Evolutionary conservation across 2,113 vertebrate genomes (phyloP), one percentile per base, ranked within the genome.

Genomic region (Ellobius talpinus): DNA sequence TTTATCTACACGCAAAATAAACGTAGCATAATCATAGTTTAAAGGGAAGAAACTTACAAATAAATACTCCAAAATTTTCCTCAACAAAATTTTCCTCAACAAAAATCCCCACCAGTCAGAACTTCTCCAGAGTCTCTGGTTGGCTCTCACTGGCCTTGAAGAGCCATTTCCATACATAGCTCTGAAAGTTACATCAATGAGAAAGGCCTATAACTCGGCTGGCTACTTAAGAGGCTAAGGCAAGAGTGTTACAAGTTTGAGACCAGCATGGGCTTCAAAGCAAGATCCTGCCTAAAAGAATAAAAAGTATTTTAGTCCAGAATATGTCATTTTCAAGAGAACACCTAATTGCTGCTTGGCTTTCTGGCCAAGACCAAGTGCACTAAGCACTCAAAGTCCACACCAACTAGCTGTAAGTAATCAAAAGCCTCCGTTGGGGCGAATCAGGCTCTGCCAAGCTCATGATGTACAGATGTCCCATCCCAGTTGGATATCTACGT

Each of bases 1-100:
- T 73, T 63, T 81, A 72, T 65, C 58, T 90, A 65, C n/a, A 92
- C 19, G 24, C 61, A 39, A 91, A 90, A 39, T 47, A 81, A 93
- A 91, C 3, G 21, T 65, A 90, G 89, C 8, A 55, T 55, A 87
- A 87, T 29, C 85, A 74, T 70, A 72, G 76, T 39, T 21, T 50
- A 13, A 68, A 63, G 42, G 58, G 33, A 65, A 77, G 77, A n/a
- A 36, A 3, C 6, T 0, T 68, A 55, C 3, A 55, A 55, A 55
- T 55, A n/a, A 79, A 89, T 73, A 82, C 39, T 77, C 65, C 47
- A 45, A 24, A n/a, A 58, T 61, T n/a, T 63, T 14, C 3, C 21
- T 50, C 16, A 33, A 21, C 19, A 33, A 39, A n/a, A 63, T 61
- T n/a, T 63, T 14, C 3, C 21, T 50, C 16, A 33, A 21, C 19